Evolutionary conservation across 2,797 vertebrate genomes (phyloP), one percentile per base, ranked within the genome.

Genomic region (Acrocephalus scirpaceus): DNA sequence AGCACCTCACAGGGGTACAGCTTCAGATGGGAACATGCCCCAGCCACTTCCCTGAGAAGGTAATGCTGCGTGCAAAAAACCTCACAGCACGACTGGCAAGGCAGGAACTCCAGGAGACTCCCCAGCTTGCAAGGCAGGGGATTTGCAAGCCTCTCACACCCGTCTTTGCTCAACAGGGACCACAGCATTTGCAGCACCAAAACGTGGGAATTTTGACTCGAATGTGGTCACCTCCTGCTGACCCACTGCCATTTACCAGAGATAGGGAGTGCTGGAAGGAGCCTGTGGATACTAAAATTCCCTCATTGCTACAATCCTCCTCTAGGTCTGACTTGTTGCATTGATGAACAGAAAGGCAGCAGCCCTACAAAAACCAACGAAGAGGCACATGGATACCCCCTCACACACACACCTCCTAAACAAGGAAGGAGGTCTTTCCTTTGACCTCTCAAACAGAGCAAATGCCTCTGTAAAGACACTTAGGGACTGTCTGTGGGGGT

Each of bases 201-300:
- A 6, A 2, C 5, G 11, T 3, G 8, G 10, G 57, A 86, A 71
- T 34, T 74, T 18, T 65, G 42, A 61, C 18, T 54, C 0, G 0
- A 69, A 1, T 71, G 19, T 16, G 26, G 34, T 74, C 65, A 56
- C 29, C 62, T 88, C 47, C 47, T 26, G 25, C 40, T 84, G 51
- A 75, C 44, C 47, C 26, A 47, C 22, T 27, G 25, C 45, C 50
- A n/a, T 67, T 50, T 70, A 76, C 16, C 62, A 74, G 36, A 34
- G 56, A 47, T 0, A 22, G 12, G 21, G 21, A 84, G 11, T 4
- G 17, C 29, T 80, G 32, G 34, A 90, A 77, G 47, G 32, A 83
- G 50, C 34, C 27, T 36, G 42, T 9, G 19, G 50, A 25, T 15
- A 45, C 10, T 29, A 65, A 79, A 44, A 10, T 7, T 32, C 34